Conservation (phyloP, 2,888 invertebrate species). For the Sialis lutaria region DNA sequence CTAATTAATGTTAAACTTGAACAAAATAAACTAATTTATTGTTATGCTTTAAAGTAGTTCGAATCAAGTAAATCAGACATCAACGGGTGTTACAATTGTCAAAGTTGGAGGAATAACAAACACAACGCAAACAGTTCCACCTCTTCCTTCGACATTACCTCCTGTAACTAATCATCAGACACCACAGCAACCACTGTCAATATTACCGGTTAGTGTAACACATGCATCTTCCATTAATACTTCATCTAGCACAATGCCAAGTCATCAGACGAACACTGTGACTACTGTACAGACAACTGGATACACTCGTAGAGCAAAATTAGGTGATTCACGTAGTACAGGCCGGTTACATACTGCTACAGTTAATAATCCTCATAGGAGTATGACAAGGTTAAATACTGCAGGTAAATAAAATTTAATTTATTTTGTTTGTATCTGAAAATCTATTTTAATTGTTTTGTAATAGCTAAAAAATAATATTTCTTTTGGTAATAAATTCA, state of each 20-base stretch:
- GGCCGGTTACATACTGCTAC: constrained; percentile 53
- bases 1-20: neutral
- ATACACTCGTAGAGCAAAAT: constrained; percentile 43
- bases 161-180: constrained; percentile 12
- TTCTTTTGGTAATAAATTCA: neutral
- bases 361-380: constrained; percentile 53
- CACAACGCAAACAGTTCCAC: constrained; percentile 10
- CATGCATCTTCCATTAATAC: constrained; percentile 11
- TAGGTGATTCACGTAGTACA: constrained; percentile 60
- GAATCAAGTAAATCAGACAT: constrained; percentile 50
- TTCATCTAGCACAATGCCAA: constrained; percentile 1
- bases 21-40: neutral
- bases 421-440: neutral
- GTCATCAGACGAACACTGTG: neutral
- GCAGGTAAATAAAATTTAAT: constrained; percentile 28
- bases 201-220: constrained; percentile 11
- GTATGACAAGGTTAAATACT: constrained; percentile 62
- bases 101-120: constrained; percentile 40
- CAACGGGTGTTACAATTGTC: constrained; percentile 63
- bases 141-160: constrained; percentile 11
- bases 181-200: constrained; percentile 1
- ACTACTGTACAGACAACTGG: constrained; percentile 19
- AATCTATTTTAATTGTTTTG: neutral
- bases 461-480: neutral
- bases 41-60: constrained; percentile 11